These are phyloP conservation scores for Remorina albescens DNA, from an alignment of 2,797 vertebrate genomes.

Conservation along the genomic window DNA sequence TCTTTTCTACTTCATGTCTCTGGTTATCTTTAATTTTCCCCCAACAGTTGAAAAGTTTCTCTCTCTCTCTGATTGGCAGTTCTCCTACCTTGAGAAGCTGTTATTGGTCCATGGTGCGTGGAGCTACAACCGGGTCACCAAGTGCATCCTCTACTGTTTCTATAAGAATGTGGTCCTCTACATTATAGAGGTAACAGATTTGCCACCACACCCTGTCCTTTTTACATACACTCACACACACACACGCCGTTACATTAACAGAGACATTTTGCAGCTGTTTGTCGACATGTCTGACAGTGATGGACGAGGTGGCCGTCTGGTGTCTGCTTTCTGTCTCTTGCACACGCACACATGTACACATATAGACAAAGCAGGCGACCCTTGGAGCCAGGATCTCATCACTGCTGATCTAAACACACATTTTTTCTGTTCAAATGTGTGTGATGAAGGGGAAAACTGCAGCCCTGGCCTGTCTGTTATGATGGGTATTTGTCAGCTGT, in stretches of 20 bases:
- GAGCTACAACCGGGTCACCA: conserved; percentile 99
- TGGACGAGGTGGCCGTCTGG: conserved; percentile 82
- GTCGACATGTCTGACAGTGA: conserved; percentile 83
- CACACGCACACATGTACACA: conserved; percentile 48
- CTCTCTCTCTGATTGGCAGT: conserved; percentile 76
- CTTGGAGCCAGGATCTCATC: background rate
- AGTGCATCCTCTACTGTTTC: conserved; percentile 99
- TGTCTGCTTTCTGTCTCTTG: conserved; percentile 84
- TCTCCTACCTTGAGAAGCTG: conserved; percentile 96
- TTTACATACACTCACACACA: conserved; percentile 34
- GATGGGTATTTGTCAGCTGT: conserved; percentile 83
- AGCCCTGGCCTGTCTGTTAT: conserved; percentile 55
- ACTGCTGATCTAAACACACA: background rate
- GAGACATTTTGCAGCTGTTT: conserved; percentile 87
- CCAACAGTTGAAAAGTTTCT: conserved; percentile 1
- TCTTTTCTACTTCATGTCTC: conserved; percentile 2
- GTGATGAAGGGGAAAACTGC: conserved; percentile 39
- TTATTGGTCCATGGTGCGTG: conserved; percentile 96
- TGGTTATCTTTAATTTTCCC: background rate
- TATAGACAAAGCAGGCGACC: background rate
- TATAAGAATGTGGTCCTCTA: conserved; percentile 99
- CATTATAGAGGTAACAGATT: conserved; percentile 94
- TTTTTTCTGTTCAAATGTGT: background rate
- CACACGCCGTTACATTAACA: conserved; percentile 76
- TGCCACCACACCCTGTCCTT: conserved; percentile 33